Base-by-base conservation (phyloP, 2,797 vertebrate species). In the Lophius americanus region DNA sequence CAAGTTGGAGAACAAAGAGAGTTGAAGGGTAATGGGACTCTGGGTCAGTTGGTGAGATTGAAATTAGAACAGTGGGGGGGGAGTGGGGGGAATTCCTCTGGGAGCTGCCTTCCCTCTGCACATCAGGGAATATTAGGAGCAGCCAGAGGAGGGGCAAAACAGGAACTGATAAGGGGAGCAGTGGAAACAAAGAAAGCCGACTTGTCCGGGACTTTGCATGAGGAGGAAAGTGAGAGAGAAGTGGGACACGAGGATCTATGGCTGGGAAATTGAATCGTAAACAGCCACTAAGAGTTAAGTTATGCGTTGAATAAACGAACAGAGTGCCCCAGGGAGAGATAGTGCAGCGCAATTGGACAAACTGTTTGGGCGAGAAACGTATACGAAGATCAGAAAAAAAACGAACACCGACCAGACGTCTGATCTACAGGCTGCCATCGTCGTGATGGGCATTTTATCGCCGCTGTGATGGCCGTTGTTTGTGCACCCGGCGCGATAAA, bases 131-230 rank as follows among this genome's bases (percentile, higher is more conserved):
- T 82, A 88, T 87, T 84, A 75, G 85, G 86, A 88, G 78, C 77
- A 70, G 86, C 65, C 64, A 75, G 75, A 75, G 70, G 73, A 81
- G 70, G 76, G 76, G 73, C 74, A 68, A 76, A 89, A 89, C 83
- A 88, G 91, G 90, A 93, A 92, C 86, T 78, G 88, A 94, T 92
- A 92, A 92, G 76, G 23, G 67, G 75, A 68, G 64, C 76, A 78
- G 76, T 38, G 73, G 85, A 90, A 89, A 93, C 89, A 93, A 90
- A 93, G 86, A 63, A 50, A 73, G 68, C 51, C 41, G 64, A 81
- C 78, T 86, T 60, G 60, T 68, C 81, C 3, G 41, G 79, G 62
- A 66, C 6, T 70, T 69, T 7, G 7, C 37, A 38, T 46, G 36
- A 4, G 37, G 67, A 73, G 78, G 73, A 75, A 78, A 81, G 61